Base-by-base conservation (phyloP, 2,113 vertebrate genomes). In the Silurus glanis region DNA sequence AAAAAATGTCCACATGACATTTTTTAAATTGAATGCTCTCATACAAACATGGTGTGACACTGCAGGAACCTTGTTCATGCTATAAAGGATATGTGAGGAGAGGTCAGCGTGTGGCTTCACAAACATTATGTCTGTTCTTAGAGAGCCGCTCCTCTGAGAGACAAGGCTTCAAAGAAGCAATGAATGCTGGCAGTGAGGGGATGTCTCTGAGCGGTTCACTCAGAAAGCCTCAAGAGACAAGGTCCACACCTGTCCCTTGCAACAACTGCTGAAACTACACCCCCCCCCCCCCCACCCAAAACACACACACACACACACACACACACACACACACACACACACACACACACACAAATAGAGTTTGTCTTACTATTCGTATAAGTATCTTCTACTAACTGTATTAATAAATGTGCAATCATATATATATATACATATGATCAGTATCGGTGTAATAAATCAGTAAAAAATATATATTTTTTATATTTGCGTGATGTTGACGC, bases 121-220 rank as follows among this genome's bases (percentile, higher is more conserved):
- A 86, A 59, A 88, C 88, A 85, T 83, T 80, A 86, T 69, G 83
- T 83, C 49, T 87, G 81, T 74, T 86, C 87, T 75, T 61, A 79
- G 84, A 83, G 82, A 88, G 56, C 83, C 82, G 76, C 89, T 84
- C 80, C 89, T 84, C 80, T 67, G 71, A 79, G 71, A 61, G 17
- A 74, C 86, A 82, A 71, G 72, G 66, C 88, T 89, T 88, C 90
- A 90, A 91, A 91, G 87, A 56, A 82, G 80, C 66, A 76, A n/a
- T 75, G 87, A 92, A 89, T 90, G 80, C 81, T 62, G 87, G 79
- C 78, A 62, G 69, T 80, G 67, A 59, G 64, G n/a, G 82, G 66
- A 84, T 58, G 80, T 86, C 86, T 89, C 83, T 78, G 85, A 78
- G 82, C n/a, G 72, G 83, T 74, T 91, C 88, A 88, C 80, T 89